Evolutionary conservation across 2,797 vertebrate genomes (phyloP).

Genomic region (Lerista edwardsae): DNA sequence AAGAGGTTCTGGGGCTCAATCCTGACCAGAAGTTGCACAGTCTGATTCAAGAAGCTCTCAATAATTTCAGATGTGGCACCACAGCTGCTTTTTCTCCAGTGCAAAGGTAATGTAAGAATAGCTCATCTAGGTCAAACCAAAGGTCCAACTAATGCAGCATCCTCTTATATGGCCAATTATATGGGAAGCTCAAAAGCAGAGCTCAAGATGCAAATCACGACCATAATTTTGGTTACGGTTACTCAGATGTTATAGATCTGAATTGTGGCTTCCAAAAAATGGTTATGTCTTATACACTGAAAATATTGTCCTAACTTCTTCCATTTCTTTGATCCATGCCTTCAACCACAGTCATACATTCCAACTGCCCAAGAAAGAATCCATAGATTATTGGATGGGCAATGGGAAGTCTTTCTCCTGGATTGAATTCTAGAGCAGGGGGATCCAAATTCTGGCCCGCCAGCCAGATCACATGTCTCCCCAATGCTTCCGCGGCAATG

Average conservation of each 20-base stretch:
- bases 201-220: too few species aligned
- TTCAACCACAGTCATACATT: neutral
- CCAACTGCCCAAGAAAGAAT: neutral
- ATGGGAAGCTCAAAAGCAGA: too few species aligned
- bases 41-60: neutral
- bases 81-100: neutral
- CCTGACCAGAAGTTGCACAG: too few species aligned
- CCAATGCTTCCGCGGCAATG: too few species aligned
- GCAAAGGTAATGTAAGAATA: neutral
- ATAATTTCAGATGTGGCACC: neutral
- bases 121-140: neutral
- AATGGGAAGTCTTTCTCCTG: neutral
- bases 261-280: too few species aligned
- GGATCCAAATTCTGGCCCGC: too few species aligned
- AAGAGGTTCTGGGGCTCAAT: neutral
- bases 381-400: too few species aligned
- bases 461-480: too few species aligned
- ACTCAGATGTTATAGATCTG: too few species aligned
- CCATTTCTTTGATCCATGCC: neutral
- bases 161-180: too few species aligned
- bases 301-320: neutral
- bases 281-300: neutral
- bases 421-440: too few species aligned
- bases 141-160: neutral
- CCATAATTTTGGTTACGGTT: too few species aligned